phyloP scores from a whole-genome alignment of 2,113 vertebrate species.

The Dipodomys ordii region DNA sequence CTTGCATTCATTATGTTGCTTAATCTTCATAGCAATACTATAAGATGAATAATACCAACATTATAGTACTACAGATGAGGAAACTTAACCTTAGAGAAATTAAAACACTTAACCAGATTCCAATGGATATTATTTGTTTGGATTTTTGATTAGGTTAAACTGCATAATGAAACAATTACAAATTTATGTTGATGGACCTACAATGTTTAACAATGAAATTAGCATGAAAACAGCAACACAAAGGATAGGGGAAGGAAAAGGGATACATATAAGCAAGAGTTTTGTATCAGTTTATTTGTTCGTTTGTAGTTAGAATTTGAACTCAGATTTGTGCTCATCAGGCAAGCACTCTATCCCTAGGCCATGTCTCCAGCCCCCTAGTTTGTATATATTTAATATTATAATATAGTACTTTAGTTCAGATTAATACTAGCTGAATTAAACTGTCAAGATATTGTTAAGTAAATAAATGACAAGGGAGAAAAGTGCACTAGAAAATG shows the following conservation, averaged over 20 bases:
- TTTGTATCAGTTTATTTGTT: no score
- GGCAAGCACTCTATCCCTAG: no score
- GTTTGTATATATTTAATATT: no score
- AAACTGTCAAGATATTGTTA: neutral
- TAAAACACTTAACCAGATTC: neutral
- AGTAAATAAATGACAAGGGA: neutral
- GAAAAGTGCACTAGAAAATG: neutral
- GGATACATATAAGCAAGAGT: neutral
- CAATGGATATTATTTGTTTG: slow-evolving; percentile 2
- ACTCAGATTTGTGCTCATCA: no score
- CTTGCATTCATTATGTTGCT: neutral
- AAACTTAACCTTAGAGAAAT: neutral
- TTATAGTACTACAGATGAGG: neutral
- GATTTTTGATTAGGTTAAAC: neutral
- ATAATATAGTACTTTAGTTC: no score
- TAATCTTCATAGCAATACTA: neutral
- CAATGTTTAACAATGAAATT: neutral
- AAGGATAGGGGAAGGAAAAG: neutral
- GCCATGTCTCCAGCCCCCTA: no score
- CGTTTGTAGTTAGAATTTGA: no score
- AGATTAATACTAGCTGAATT: neutral
- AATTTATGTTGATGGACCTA: neutral
- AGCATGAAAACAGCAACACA: neutral
- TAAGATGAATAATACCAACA: neutral
- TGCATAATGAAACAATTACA: neutral